Base-by-base conservation (phyloP, 2,797 vertebrate genomes). In the Thaleichthys pacificus region DNA sequence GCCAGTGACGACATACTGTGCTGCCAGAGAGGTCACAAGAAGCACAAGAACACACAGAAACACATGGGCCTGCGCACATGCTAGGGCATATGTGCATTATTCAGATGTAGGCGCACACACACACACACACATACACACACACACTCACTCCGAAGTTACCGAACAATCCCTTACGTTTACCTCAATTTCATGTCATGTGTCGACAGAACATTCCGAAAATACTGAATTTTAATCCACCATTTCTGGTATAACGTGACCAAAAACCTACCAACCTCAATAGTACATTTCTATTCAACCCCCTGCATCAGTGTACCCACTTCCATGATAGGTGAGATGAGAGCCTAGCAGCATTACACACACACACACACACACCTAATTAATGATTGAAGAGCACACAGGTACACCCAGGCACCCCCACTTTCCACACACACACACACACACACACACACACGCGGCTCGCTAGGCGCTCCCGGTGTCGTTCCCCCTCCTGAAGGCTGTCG, bases 371-470 rank as follows among this genome's bases (percentile, higher is more conserved):
- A 56, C 80, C 78, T 83, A 83, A 86, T 84, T 84, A 86, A 84
- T 81, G 80, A 85, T 87, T 83, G 70, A 81, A 83, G 77, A 84
- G 80, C 74, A 82, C 75, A 77, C 75, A 82, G 77, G 78, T 79
- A 79, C 71, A 19, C 57, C 56, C 68, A 42, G 57, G 12, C 58
- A 70, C n/a, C 35, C 64, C 35, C 19, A 66, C 22, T 5, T 4
- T 15, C n/a, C 71, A 66, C 71, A 66, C 42, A 69, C 56, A 66
- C 57, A 58, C 66, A 72, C 56, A 66, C 57, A 58, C 66, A 72
- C 15, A 64, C 24, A 64, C 11, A 19, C 61, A 42, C 66, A 3
- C 60, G 69, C 54, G 38, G 54, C 61, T 77, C 35, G 22, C 74
- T 76, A 72, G 69, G 69, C 19, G 79, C 68, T 70, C 61, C 75